These are phyloP conservation scores for Sphaerophoria taeniata DNA, from an alignment of 2,888 invertebrate genomes.

Conservation along the genomic window DNA sequence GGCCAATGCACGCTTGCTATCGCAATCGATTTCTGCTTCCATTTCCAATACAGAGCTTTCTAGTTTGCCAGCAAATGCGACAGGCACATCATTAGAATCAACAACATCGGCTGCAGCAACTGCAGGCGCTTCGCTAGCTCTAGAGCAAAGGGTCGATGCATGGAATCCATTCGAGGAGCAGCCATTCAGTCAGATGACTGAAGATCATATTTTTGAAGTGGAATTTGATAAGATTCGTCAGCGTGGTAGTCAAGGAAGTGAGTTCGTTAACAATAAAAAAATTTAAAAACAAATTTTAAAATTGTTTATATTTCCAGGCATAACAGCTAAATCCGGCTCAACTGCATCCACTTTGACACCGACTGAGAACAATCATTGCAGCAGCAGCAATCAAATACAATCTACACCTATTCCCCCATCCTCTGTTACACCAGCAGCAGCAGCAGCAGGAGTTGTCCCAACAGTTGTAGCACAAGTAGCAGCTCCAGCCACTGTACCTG, in stretches of 20 bases:
- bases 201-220: slow-evolving; percentile 92
- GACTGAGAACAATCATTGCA: slow-evolving; percentile 78
- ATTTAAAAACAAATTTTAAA: background rate
- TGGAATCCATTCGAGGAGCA: slow-evolving; percentile 94
- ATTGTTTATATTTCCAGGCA: slow-evolving; percentile 76
- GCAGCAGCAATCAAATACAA: slow-evolving; percentile 61
- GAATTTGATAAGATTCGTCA: slow-evolving; percentile 92
- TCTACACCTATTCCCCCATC: slow-evolving; percentile 56
- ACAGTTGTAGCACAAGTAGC: slow-evolving; percentile 38
- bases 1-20: slow-evolving; percentile 70
- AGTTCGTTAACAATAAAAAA: slow-evolving; percentile 77
- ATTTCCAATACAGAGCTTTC: slow-evolving; percentile 77
- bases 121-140: slow-evolving; percentile 64
- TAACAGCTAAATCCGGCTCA: slow-evolving; percentile 81
- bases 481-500: slow-evolving; percentile 50
- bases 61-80: slow-evolving; percentile 68
- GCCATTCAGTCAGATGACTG: slow-evolving; percentile 89
- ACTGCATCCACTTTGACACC: slow-evolving; percentile 82
- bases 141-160: slow-evolving; percentile 84
- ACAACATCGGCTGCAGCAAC: slow-evolving; percentile 51
- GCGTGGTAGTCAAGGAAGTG: slow-evolving; percentile 90
- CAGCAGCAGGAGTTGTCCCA: slow-evolving; percentile 26
- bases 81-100: slow-evolving; percentile 75
- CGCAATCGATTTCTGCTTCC: slow-evolving; percentile 78
- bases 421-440: slow-evolving; percentile 43